These are phyloP conservation scores for Hyposoter didymator DNA, from an alignment of 2,888 invertebrate species.

Conservation along the genomic window DNA sequence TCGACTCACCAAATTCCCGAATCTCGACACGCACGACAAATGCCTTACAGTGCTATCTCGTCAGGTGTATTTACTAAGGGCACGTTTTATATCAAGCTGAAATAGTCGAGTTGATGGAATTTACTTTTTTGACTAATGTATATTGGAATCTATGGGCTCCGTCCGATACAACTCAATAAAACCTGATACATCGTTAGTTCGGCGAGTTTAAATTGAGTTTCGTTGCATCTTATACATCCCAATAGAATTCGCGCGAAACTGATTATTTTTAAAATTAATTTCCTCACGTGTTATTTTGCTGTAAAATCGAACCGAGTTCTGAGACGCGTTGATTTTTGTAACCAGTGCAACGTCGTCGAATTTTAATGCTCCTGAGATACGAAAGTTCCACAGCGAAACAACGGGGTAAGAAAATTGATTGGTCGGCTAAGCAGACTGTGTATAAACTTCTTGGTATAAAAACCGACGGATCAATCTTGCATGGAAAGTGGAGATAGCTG, in stretches of 20 bases:
- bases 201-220: background rate
- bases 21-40: background rate
- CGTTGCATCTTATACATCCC: background rate
- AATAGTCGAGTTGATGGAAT: background rate
- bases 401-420: background rate
- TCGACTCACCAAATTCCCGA: background rate
- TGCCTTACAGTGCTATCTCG: background rate
- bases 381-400: conserved; percentile 12
- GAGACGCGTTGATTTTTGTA: background rate
- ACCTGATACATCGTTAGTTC: background rate
- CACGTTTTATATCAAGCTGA: background rate
- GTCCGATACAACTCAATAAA: background rate
- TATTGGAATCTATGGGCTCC: background rate
- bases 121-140: background rate
- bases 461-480: conserved; percentile 11
- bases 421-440: background rate
- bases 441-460: conserved; percentile 6
- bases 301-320: background rate
- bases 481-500: background rate
- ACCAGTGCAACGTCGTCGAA: background rate
- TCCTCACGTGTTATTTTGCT: background rate
- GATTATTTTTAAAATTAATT: background rate
- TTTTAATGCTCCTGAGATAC: background rate
- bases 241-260: background rate
- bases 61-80: background rate